These are phyloP conservation scores for Anomalospiza imberbis DNA, from an alignment of 2,797 vertebrate genomes.

Conservation along the genomic window DNA sequence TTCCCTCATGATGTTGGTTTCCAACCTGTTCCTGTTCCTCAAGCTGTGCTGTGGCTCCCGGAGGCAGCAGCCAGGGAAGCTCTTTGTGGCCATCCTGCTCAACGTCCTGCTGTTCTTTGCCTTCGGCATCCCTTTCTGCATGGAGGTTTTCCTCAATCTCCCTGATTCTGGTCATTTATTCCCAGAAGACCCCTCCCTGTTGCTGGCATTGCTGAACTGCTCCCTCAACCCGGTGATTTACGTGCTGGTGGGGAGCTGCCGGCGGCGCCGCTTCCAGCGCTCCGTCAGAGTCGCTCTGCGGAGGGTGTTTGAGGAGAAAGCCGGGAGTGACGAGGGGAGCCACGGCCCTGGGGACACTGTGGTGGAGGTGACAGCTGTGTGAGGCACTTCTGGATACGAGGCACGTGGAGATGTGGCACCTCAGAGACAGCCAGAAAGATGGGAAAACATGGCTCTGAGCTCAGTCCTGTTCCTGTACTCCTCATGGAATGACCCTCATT, in stretches of 20 bases:
- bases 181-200: background rate
- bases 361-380: background rate
- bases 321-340: background rate
- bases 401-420: background rate
- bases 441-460: too few relatives aligned
- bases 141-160: background rate
- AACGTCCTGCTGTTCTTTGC: background rate
- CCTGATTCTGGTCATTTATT: background rate
- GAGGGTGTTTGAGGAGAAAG: background rate
- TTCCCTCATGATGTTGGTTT: background rate
- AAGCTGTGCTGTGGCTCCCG: background rate
- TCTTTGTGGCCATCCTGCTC: background rate
- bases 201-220: background rate
- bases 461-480: background rate
- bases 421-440: background rate
- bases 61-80: background rate
- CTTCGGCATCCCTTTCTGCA: background rate
- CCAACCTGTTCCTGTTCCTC: conserved; percentile 46
- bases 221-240: background rate
- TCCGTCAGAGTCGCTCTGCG: background rate
- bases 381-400: background rate
- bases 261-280: background rate
- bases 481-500: background rate
- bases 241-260: background rate
- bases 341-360: background rate